A percentile compares a stretch with the other conserved stretches of the same genome.
These are phyloP conservation scores for Drosophila repletoides DNA, from an alignment of 1,140 invertebrate genomes.

Conservation along the genomic window DNA sequence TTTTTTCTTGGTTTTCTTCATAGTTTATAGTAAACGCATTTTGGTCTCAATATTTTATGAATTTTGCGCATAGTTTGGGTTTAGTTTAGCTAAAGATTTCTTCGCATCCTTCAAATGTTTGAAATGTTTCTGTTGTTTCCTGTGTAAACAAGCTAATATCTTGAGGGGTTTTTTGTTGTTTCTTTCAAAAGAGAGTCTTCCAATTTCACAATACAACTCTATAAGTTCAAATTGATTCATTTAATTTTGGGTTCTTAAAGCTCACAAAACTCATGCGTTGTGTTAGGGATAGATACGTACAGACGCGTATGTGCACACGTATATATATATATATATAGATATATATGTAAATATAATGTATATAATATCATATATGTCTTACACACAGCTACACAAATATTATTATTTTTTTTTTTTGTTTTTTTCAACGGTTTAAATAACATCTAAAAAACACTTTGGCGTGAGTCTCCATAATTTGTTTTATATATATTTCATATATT, in stretches of 20 bases:
- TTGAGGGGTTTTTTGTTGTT: slow-evolving; percentile 10
- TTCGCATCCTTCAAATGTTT: slow-evolving; percentile 11
- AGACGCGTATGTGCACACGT: slow-evolving; percentile 7
- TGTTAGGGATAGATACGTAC: slow-evolving; percentile 20
- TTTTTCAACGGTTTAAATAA: slow-evolving; percentile 56
- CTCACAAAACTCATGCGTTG: slow-evolving; percentile 50
- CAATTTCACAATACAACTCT: slow-evolving; percentile 62
- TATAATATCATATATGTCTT: slow-evolving; percentile 26
- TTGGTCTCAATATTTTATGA: slow-evolving; percentile 72
- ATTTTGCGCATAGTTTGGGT: slow-evolving; percentile 37
- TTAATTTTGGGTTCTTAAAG: slow-evolving; percentile 34
- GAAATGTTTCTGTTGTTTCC: slow-evolving; percentile 28
- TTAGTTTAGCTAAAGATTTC: slow-evolving; percentile 43
- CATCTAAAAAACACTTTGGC: slow-evolving; percentile 62
- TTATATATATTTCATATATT: slow-evolving; percentile 28
- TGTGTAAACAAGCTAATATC: slow-evolving; percentile 54
- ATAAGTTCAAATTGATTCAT: slow-evolving; percentile 47
- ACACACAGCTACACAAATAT: slow-evolving; percentile 66
- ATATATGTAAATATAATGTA: slow-evolving; percentile 33
- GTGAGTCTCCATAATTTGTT: slow-evolving; percentile 35
- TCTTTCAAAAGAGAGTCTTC: slow-evolving; percentile 54
- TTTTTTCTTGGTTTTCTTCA: background rate
- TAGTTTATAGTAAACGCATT: slow-evolving; percentile 63
- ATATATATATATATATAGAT: slow-evolving; percentile 22
- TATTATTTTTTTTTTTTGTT: no score